Percentiles rank a stretch among this genome's conserved stretches.
phyloP scores from a whole-genome alignment of 2,888 invertebrate genomes.

The Pemphredon lugubris region DNA sequence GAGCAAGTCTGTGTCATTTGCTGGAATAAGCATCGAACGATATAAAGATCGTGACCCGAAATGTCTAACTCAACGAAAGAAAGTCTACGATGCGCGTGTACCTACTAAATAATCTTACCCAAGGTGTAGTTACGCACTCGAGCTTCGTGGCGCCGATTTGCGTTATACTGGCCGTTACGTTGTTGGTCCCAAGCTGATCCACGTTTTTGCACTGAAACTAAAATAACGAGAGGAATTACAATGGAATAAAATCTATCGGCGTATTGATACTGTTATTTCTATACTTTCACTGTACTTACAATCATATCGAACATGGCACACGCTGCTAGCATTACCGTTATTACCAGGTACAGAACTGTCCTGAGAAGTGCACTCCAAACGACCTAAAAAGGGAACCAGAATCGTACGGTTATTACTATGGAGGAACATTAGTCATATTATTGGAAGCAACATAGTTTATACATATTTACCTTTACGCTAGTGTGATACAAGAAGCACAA shows the following conservation, averaged over 20 bases:
- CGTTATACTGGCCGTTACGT: constrained; percentile 67
- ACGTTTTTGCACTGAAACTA: constrained; percentile 75
- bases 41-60: constrained; percentile 3
- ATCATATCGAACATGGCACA: constrained; percentile 86
- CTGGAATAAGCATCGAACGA: constrained; percentile 82
- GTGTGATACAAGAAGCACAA: constrained; percentile 84
- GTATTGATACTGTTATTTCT: too few relatives aligned
- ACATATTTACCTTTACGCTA: constrained; percentile 74
- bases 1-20: constrained; percentile 89
- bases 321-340: constrained; percentile 85
- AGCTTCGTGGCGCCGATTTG: constrained; percentile 63
- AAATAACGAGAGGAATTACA: constrained; percentile 49
- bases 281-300: constrained; percentile 60
- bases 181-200: constrained; percentile 62
- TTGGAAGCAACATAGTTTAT: too few relatives aligned
- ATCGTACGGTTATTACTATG: too few relatives aligned
- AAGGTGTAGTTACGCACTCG: constrained; percentile 73
- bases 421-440: too few relatives aligned
- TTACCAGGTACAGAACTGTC: constrained; percentile 85
- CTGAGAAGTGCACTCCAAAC: constrained; percentile 85
- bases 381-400: too few relatives aligned
- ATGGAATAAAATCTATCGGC: not conserved
- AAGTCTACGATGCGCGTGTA: constrained; percentile 52
- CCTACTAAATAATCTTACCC: constrained; percentile 73
- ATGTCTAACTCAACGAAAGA: too few relatives aligned